Percentiles rank a stretch among this genome's conserved stretches.
Conservation (phyloP, 2,113 vertebrate genomes). For the Megaleporinus macrocephalus region DNA sequence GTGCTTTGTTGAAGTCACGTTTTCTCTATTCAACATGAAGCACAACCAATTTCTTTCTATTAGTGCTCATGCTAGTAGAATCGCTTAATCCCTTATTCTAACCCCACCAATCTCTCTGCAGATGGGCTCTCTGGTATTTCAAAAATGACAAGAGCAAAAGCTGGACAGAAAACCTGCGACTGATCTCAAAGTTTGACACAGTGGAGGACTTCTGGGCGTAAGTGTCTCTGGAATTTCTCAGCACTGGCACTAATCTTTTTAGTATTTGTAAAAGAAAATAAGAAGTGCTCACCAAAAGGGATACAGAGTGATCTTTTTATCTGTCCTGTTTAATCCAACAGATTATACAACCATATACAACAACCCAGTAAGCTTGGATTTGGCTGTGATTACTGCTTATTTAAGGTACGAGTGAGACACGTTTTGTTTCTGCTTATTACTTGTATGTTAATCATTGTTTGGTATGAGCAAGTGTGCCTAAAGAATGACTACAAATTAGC, state of each 20-base stretch:
- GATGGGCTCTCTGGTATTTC: slow-evolving; percentile 87
- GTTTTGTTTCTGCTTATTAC: not conserved
- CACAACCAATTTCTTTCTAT: not conserved
- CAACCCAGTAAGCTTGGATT: slow-evolving; percentile 82
- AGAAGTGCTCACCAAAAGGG: no score
- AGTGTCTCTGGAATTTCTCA: slow-evolving; percentile 55
- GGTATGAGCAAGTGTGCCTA: not conserved
- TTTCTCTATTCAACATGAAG: not conserved
- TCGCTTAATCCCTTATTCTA: no score
- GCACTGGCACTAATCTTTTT: not conserved
- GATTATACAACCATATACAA: slow-evolving; percentile 86
- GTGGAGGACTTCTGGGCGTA: slow-evolving; percentile 88
- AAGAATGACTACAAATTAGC: not conserved
- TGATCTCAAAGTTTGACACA: slow-evolving; percentile 85
- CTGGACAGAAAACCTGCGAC: slow-evolving; percentile 83
- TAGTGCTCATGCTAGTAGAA: no score
- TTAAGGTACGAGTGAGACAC: slow-evolving; percentile 74
- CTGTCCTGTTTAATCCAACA: slow-evolving; percentile 56
- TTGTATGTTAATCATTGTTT: not conserved
- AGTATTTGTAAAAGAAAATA: no score
- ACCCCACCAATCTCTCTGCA: slow-evolving; percentile 53
- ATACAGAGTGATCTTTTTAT: no score
- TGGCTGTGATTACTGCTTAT: slow-evolving; percentile 84
- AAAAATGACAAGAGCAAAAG: slow-evolving; percentile 87
- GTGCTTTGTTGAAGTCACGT: not conserved